These are phyloP conservation scores for Tursiops truncatus DNA, from an alignment of 2,113 vertebrate species.

Conservation along the genomic window DNA sequence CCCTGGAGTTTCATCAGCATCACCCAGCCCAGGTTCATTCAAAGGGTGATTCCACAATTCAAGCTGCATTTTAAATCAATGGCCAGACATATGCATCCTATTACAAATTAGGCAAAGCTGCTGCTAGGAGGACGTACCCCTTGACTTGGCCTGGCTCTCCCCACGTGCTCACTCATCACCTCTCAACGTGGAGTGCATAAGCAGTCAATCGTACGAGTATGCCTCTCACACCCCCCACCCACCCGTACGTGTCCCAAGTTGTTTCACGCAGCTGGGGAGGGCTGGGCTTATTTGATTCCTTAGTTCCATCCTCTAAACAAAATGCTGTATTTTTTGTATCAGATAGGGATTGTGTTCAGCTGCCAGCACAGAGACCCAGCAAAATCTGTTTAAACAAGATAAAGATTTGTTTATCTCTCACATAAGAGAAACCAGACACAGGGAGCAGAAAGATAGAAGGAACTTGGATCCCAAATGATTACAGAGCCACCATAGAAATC, in stretches of 20 bases:
- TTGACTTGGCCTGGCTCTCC: background rate
- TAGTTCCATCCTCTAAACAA: background rate
- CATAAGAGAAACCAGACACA: conserved; percentile 45
- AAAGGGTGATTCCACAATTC: conserved; percentile 31
- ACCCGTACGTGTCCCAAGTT: too few species aligned
- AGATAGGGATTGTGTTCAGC: background rate
- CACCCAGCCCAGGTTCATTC: background rate
- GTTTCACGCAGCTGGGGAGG: background rate
- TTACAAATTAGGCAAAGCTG: conserved; percentile 48
- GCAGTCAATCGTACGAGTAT: accelerated
- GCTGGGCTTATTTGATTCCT: background rate
- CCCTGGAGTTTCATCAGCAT: background rate
- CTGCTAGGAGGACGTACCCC: background rate
- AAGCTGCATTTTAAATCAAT: conserved; percentile 31
- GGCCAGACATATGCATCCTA: conserved; percentile 64
- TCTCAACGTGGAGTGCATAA: accelerated
- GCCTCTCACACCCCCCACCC: accelerated
- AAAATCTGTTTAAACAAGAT: conserved; percentile 54
- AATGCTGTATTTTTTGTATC: background rate
- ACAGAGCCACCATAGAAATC: background rate
- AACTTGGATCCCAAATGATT: background rate
- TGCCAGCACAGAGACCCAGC: conserved; percentile 30
- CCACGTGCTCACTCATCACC: background rate
- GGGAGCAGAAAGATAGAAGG: conserved; percentile 46
- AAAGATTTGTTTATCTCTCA: conserved; percentile 60